Evolutionary conservation across 2,888 invertebrate genomes (phyloP), one percentile per base, ranked within the genome.

Genomic region (Lepas anatifera): DNA sequence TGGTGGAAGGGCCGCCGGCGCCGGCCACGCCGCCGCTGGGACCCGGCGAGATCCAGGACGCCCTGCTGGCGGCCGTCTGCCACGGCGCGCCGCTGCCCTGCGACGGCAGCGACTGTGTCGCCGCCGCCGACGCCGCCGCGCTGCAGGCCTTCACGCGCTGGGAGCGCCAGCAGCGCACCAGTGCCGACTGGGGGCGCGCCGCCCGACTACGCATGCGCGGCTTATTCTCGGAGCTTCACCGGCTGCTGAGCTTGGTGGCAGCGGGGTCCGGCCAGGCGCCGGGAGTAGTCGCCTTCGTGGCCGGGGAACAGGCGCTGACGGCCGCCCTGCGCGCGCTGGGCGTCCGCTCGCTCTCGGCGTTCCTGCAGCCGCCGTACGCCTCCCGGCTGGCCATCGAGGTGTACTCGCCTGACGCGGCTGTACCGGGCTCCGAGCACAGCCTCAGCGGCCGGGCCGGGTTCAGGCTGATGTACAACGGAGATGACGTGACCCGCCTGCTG

Each of bases 21-120:
- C n/a, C n/a, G n/a, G n/a, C n/a, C n/a, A n/a, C n/a, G n/a, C 58
- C 58, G 58, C 58, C 58, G 58, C 58, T 58, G 35, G 10, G 22
- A 1, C 58, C 58, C 13, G 58, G 22, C 22, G 58, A 58, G 58
- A 2, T 58, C 16, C n/a, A 25, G 58, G 58, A 58, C 35, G 32
- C 58, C 32, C 35, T 58, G 58, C 58, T 58, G 58, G 58, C 58
- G 58, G 7, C 8, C 22, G 35, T 35, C 35, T 58, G 58, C 32
- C 58, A 58, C 58, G 35, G 3, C 18, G 58, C 58, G 35, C 58
- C 58, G 58, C 58, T 58, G 35, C 58, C 58, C 8, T 58, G 58
- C 35, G 7, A 2, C 22, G 35, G 22, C 32, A 35, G 6, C 35
- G 16, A 22, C 35, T 58, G 58, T 22, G 35, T 58, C 18, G 8